Base-by-base conservation (phyloP, 1,140 invertebrate genomes). In the Prorops nasuta region DNA sequence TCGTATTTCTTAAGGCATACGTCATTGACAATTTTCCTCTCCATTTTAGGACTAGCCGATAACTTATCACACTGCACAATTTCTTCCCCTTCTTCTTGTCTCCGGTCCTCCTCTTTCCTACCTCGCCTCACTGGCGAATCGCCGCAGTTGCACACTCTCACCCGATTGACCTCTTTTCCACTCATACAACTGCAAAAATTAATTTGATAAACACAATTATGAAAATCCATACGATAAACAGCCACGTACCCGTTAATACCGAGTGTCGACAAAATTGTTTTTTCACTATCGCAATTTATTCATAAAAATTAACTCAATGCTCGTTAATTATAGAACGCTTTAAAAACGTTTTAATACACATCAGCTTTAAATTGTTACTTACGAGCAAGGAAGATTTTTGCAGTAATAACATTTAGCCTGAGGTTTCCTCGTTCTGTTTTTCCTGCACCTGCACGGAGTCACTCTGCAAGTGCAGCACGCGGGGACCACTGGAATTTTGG, bases 321-420 rank as follows among this genome's bases (percentile, higher is more conserved):
- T n/a, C n/a, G n/a, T n/a, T n/a, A n/a, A n/a, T n/a, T n/a, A n/a
- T n/a, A n/a, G n/a, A n/a, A n/a, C n/a, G n/a, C n/a, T n/a, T n/a
- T n/a, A n/a, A n/a, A n/a, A n/a, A n/a, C n/a, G n/a, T n/a, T n/a
- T n/a, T n/a, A n/a, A n/a, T n/a, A n/a, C n/a, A n/a, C n/a, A n/a
- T n/a, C n/a, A n/a, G n/a, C n/a, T n/a, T n/a, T n/a, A n/a, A n/a
- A n/a, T n/a, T n/a, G n/a, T 15, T 22, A 58, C 58, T 65, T 37
- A 67, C 70, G 37, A 48, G 56, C 70, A 72, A 1, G 70, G 70
- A 14, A 53, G 56, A 40, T 7, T 60, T 54, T 69, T 71, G 49
- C 70, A 72, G 32, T 68, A 71, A 51, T 62, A 72, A 58, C 66
- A 72, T 18, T 66, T 69, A 6, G 67, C 62, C 15, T 44, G 49